Base-by-base conservation (phyloP, 2,113 vertebrate genomes). In the Festucalex cinctus region DNA sequence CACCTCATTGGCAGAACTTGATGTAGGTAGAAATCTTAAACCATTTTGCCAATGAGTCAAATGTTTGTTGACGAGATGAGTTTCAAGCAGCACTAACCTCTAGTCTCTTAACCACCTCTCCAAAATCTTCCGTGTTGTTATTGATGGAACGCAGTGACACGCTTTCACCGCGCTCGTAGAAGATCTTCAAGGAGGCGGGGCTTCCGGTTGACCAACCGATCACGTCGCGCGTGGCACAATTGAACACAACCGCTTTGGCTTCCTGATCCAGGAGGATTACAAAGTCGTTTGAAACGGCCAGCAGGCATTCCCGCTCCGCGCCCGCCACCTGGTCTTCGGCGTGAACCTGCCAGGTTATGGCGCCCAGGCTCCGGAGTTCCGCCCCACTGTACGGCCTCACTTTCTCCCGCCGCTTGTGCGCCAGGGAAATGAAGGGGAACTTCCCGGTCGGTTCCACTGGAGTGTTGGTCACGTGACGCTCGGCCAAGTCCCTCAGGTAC, bases 391-490 rank as follows among this genome's bases (percentile, higher is more conserved):
- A 96, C 0, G 96, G 95, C 48, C 95, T 94, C 26, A 92, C 91
- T 85, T 95, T 95, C 32, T 98, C 96, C 70, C 96, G 94, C 75
- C 95, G 94, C 68, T 98, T 98, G 54, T 95, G 95, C n/a, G 95
- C 95, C 76, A 98, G 89, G 0, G 96, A 96, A 86, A 97, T 97
- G 77, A 98, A 98, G 0, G 95, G 95, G 68, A 98, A 98, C 81
- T 98, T 98, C 69, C 95, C 96, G 0, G 94, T 92, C 65, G 96
- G 94, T 66, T 98, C 96, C 3, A 98, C 94, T 2, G 96, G 93
- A 3, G 95, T 98, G 71, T 88, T 96, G 81, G 96, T 98, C 71
- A 98, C 95, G 58, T 97, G 95, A 75, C 96, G 96, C 82, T 98
- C 96, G 43, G 95, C 96, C 75, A 98, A 85, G 82, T 98, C 96